Evolutionary conservation across 2,888 invertebrate genomes (phyloP).

Genomic region (Microchrysa polita): DNA sequence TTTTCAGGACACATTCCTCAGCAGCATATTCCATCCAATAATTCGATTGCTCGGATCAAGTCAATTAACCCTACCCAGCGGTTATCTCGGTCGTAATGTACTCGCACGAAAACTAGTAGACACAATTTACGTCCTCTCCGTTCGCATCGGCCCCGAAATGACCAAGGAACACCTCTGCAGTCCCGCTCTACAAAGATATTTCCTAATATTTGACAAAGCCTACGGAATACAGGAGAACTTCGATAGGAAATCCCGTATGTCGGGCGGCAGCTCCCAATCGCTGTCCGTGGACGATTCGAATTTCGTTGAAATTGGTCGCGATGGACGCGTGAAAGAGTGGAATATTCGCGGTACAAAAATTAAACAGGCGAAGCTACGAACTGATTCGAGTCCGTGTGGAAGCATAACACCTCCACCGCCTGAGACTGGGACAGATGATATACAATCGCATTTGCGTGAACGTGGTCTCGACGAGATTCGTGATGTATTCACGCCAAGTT

Average conservation of each 20-base stretch:
- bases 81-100: constrained; percentile 76
- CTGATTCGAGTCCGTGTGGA: constrained; percentile 64
- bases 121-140: constrained; percentile 80
- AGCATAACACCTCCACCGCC: constrained; percentile 68
- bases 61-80: constrained; percentile 83
- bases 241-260: constrained; percentile 6
- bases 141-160: constrained; percentile 81
- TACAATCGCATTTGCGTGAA: constrained; percentile 50
- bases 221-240: constrained; percentile 60
- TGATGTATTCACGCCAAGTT: constrained; percentile 82
- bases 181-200: constrained; percentile 78
- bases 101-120: constrained; percentile 84
- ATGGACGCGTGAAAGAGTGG: constrained; percentile 72
- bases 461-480: constrained; percentile 80
- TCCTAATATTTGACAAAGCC: constrained; percentile 81
- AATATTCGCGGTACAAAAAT: constrained; percentile 63
- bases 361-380: background rate
- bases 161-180: constrained; percentile 78
- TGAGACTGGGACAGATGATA: constrained; percentile 47
- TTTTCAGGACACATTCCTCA: constrained; percentile 83
- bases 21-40: constrained; percentile 83
- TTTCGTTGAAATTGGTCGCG: constrained; percentile 70
- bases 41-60: constrained; percentile 83
- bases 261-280: background rate
- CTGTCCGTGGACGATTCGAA: constrained; percentile 57